A percentile compares a stretch with the other conserved stretches of the same genome.
These are phyloP conservation scores for Conus canariensis DNA, from an alignment of 2,888 invertebrate genomes.

Conservation along the genomic window DNA sequence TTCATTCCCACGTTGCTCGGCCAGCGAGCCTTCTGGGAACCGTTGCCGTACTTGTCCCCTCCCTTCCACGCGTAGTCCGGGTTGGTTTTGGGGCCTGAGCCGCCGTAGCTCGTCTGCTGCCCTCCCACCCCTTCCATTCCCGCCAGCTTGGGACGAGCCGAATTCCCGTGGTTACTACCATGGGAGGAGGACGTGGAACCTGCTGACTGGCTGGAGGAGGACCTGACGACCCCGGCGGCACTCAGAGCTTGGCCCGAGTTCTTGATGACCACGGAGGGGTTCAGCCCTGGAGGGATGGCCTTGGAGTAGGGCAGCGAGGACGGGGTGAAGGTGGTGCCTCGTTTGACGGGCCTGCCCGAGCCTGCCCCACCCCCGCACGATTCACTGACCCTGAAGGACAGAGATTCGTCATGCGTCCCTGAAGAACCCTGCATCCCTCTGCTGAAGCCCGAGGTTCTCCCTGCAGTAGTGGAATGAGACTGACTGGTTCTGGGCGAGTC, in stretches of 20 bases:
- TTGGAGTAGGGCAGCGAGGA: constrained; percentile 7
- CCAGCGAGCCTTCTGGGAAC: constrained; percentile 26
- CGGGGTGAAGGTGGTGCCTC: not conserved
- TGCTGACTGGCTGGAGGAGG: not conserved
- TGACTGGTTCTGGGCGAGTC: not conserved
- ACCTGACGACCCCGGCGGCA: not conserved
- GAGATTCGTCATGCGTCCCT: not conserved
- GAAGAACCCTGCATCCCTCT: not conserved
- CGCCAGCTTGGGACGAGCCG: not conserved
- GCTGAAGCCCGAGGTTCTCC: not conserved
- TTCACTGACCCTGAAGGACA: constrained; percentile 12
- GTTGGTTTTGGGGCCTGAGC: not conserved
- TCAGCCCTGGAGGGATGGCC: constrained; percentile 3
- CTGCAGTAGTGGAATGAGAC: not conserved
- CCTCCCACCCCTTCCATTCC: not conserved
- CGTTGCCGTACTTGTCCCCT: not conserved
- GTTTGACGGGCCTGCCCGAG: constrained; percentile 19
- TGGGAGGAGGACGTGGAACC: not conserved
- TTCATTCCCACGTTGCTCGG: not conserved
- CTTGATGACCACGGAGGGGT: constrained; percentile 34
- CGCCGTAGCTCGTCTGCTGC: not conserved
- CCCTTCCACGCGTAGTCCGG: constrained; percentile 1
- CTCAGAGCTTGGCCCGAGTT: not conserved
- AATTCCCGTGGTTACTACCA: not conserved
- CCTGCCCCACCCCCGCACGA: not conserved